phyloP scores from a whole-genome alignment of 2,888 invertebrate genomes.

The Melanotus villosus region DNA sequence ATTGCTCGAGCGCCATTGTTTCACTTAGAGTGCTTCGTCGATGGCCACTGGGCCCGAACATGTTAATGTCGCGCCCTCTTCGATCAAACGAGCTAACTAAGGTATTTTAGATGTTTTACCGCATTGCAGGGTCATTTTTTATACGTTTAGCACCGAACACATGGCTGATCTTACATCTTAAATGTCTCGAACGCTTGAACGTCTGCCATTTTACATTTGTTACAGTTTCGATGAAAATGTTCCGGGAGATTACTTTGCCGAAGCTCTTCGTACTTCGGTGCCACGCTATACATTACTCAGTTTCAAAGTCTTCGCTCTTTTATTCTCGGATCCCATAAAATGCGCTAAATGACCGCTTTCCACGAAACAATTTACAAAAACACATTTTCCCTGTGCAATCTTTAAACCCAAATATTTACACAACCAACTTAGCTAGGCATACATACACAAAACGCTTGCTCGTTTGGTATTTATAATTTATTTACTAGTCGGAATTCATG shows the following conservation, averaged over 20 bases:
- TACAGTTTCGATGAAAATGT: constrained; percentile 51
- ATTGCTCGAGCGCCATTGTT: constrained; percentile 52
- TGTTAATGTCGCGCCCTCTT: constrained; percentile 29
- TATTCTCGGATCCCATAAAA: constrained; percentile 26
- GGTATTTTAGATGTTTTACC: constrained; percentile 45
- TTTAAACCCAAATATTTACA: constrained; percentile 9
- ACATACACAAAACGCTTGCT: background rate
- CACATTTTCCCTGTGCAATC: constrained; percentile 4
- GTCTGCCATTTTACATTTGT: constrained; percentile 55
- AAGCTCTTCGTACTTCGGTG: constrained; percentile 40
- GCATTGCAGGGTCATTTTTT: constrained; percentile 53
- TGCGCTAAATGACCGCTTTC: constrained; percentile 17
- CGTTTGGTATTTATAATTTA: constrained; percentile 22
- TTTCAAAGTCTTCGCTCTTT: constrained; percentile 25
- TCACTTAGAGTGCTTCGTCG: constrained; percentile 31
- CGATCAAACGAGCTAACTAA: constrained; percentile 29
- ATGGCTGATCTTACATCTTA: constrained; percentile 42
- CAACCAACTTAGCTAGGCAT: background rate
- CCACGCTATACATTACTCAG: constrained; percentile 30
- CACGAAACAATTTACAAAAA: constrained; percentile 18
- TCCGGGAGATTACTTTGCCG: constrained; percentile 47
- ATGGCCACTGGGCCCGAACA: constrained; percentile 37
- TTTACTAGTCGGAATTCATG: constrained; percentile 9
- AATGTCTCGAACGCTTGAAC: constrained; percentile 49
- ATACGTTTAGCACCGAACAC: constrained; percentile 45